A percentile compares a stretch with the other conserved stretches of the same genome.
These are phyloP conservation scores for Agrenia bidenticulata DNA, from an alignment of 2,888 invertebrate species.

Conservation along the genomic window DNA sequence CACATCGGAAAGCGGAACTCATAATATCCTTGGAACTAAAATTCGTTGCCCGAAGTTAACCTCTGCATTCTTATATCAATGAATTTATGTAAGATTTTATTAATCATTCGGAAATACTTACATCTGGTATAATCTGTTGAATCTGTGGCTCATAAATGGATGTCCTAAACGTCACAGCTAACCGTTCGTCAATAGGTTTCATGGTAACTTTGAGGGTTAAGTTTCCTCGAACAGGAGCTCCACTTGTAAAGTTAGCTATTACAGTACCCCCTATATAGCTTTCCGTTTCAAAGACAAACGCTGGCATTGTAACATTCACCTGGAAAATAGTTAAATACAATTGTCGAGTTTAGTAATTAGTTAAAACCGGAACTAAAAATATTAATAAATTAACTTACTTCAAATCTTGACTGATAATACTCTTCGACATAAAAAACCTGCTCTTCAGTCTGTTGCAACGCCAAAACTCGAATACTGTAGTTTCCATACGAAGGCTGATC, in stretches of 20 bases:
- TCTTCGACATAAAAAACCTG: constrained; percentile 85
- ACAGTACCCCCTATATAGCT: constrained; percentile 79
- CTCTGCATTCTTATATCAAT: no score
- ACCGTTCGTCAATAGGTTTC: constrained; percentile 61
- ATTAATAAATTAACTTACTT: constrained; percentile 62
- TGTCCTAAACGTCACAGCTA: constrained; percentile 9
- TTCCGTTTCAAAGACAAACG: constrained; percentile 87
- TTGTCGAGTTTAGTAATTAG: no score
- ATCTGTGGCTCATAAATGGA: constrained; percentile 1
- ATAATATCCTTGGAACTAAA: constrained; percentile 82
- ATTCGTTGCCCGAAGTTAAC: no score
- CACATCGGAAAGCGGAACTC: constrained; percentile 82
- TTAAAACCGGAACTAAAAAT: background rate
- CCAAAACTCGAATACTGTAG: constrained; percentile 86
- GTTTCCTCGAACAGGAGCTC: constrained; percentile 85
- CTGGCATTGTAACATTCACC: constrained; percentile 92
- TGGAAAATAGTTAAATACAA: background rate
- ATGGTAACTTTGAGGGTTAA: constrained; percentile 79
- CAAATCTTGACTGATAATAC: constrained; percentile 91
- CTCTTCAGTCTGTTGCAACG: constrained; percentile 85
- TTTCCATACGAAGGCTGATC: constrained; percentile 90
- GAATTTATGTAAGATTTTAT: no score
- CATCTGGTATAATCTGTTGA: constrained; percentile 13
- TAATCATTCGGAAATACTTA: constrained; percentile 1
- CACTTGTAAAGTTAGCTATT: constrained; percentile 94